These are phyloP conservation scores for Calameuta idolon DNA, from an alignment of 2,888 invertebrate genomes.

Conservation along the genomic window DNA sequence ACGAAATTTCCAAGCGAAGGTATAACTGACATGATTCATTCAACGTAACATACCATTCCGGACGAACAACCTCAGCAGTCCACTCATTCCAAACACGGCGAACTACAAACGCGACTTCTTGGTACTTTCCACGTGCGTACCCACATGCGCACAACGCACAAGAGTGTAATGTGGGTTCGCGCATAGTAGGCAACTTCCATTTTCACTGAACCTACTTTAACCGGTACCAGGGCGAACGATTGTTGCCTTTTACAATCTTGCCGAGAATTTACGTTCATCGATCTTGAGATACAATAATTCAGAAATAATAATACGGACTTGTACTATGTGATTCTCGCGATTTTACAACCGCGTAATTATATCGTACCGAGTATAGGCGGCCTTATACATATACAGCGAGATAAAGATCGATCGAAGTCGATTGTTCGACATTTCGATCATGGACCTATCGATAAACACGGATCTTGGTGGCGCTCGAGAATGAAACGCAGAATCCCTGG, in stretches of 20 bases:
- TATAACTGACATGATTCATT: neutral
- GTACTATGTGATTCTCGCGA: neutral
- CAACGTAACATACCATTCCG: neutral
- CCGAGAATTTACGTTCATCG: neutral
- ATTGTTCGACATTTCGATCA: conserved; percentile 29
- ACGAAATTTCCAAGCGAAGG: neutral
- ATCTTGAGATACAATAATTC: neutral
- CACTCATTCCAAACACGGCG: neutral
- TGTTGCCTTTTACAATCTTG: neutral
- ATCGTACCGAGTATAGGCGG: neutral
- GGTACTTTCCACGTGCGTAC: neutral
- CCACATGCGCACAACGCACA: neutral
- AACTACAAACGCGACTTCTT: neutral
- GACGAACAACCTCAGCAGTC: neutral
- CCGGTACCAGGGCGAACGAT: neutral
- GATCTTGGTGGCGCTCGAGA: conserved; percentile 26
- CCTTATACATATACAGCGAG: neutral
- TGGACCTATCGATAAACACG: conserved; percentile 32
- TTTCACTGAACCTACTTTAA: neutral
- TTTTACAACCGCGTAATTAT: neutral
- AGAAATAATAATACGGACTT: neutral
- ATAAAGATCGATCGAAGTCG: neutral
- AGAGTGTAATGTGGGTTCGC: neutral
- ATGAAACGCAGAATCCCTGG: conserved; percentile 45
- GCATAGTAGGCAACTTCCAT: conserved; percentile 16